Conservation (phyloP, 2,113 vertebrate genomes). For the Engystomops pustulosus region DNA sequence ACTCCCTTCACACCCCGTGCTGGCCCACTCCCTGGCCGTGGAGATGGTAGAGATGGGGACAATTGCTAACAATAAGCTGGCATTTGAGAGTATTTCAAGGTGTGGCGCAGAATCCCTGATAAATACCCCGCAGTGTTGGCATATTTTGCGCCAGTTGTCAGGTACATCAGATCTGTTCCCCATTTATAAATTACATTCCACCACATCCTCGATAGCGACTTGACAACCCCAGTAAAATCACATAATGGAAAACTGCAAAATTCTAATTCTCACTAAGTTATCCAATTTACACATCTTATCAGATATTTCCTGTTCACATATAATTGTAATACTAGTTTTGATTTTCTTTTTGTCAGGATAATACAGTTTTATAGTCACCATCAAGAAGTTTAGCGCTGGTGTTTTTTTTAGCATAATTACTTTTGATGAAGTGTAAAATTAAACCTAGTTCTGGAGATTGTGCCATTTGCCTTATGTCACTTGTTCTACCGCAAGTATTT, state of each 20-base stretch:
- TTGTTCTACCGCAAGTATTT: no score
- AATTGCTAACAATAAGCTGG: no score
- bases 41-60: no score
- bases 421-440: slow-evolving; percentile 4
- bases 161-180: background rate
- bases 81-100: no score
- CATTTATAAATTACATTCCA: slow-evolving; percentile 13
- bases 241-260: slow-evolving; percentile 14
- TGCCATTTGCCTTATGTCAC: background rate
- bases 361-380: slow-evolving; percentile 30
- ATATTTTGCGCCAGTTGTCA: no score
- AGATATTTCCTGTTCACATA: slow-evolving; percentile 20
- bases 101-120: no score
- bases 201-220: background rate
- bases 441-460: slow-evolving; percentile 9
- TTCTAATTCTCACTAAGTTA: slow-evolving; percentile 53
- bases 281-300: slow-evolving; percentile 50
- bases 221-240: slow-evolving; percentile 30
- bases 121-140: no score
- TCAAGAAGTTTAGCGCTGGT: background rate
- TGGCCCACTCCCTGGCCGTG: no score
- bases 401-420: slow-evolving; percentile 11
- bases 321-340: slow-evolving; percentile 40
- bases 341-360: background rate
- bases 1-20: no score